phyloP scores from a whole-genome alignment of 1,140 invertebrate species.

The Musca domestica region DNA sequence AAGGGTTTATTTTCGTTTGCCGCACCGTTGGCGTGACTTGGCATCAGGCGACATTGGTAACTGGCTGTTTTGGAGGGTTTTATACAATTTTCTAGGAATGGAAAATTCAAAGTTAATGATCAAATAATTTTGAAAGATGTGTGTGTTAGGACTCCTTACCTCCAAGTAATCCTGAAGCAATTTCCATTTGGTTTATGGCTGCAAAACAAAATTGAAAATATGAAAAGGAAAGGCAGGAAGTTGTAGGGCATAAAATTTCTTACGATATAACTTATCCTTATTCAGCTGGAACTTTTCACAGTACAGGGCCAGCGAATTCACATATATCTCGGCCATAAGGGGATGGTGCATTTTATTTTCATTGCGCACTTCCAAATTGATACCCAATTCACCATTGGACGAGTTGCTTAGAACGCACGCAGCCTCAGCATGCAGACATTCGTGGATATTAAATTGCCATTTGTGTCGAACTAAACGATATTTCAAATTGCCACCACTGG shows the following conservation, averaged over 20 bases:
- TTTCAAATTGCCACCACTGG: conserved; percentile 56
- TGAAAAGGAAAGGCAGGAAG: background rate
- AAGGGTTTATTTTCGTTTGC: background rate
- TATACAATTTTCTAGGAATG: conserved; percentile 33
- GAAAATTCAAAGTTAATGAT: background rate
- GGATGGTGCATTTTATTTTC: conserved; percentile 64
- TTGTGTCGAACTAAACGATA: conserved; percentile 68
- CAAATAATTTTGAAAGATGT: background rate
- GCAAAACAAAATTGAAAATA: background rate
- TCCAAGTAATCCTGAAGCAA: conserved; percentile 37
- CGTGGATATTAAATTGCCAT: conserved; percentile 68
- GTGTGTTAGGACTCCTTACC: conserved; percentile 17
- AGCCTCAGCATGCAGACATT: conserved; percentile 64
- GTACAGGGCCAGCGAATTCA: conserved; percentile 43
- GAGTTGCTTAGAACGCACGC: conserved; percentile 56
- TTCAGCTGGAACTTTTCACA: conserved; percentile 43
- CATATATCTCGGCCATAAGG: conserved; percentile 59
- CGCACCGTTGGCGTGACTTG: background rate
- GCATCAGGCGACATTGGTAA: conserved; percentile 34
- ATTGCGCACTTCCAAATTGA: conserved; percentile 66
- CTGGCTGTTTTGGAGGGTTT: conserved; percentile 41
- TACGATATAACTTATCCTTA: conserved; percentile 40
- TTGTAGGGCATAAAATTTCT: conserved; percentile 18
- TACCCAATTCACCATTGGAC: conserved; percentile 58
- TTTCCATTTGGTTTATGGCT: conserved; percentile 49